Evolutionary conservation across 2,113 vertebrate species (phyloP).

Genomic region (Sorex fumeus): DNA sequence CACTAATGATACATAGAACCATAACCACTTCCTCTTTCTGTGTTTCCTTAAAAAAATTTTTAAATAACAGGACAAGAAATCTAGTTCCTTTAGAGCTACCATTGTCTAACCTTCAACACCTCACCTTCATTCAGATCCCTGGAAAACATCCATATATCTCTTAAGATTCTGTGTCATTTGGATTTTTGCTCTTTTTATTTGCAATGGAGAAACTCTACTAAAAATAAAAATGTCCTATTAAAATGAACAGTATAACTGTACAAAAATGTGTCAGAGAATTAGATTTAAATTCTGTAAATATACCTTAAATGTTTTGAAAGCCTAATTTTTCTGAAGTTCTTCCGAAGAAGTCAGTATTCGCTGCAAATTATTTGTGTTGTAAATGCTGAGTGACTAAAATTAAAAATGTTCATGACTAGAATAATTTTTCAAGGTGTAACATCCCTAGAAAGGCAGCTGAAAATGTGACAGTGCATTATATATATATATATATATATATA

Average conservation of each 20-base stretch:
- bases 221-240: conserved; percentile 53
- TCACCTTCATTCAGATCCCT: conserved; percentile 63
- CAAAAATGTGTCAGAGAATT: conserved; percentile 38
- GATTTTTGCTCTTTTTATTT: conserved; percentile 61
- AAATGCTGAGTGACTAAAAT: neutral
- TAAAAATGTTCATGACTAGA: neutral
- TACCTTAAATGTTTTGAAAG: conserved; percentile 28
- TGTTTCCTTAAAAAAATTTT: conserved; percentile 85
- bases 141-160: conserved; percentile 57
- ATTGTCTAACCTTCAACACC: conserved; percentile 65
- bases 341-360: conserved; percentile 42
- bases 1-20: conserved; percentile 81
- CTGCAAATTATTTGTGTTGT: neutral
- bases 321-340: conserved; percentile 54
- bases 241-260: conserved; percentile 44
- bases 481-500: conserved; percentile 48
- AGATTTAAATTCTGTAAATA: conserved; percentile 44
- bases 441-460: conserved; percentile 45
- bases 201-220: conserved; percentile 50
- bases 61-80: conserved; percentile 86
- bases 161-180: conserved; percentile 30
- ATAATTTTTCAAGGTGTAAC: conserved; percentile 46
- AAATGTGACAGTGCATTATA: conserved; percentile 12
- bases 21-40: conserved; percentile 88
- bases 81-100: conserved; percentile 76